These are phyloP conservation scores for Eumeta japonica DNA, from an alignment of 1,140 invertebrate genomes.

Conservation along the genomic window DNA sequence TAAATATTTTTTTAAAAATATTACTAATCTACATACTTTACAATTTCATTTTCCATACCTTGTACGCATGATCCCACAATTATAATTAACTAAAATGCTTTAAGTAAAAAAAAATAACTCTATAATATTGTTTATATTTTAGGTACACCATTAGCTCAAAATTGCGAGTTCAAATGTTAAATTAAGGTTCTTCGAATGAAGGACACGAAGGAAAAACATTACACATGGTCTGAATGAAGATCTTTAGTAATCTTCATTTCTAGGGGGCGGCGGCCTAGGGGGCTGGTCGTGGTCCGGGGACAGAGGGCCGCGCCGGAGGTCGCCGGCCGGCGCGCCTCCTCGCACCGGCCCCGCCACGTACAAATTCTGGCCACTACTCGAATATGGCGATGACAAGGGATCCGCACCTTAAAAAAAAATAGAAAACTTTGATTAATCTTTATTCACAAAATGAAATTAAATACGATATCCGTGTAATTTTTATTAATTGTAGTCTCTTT, in stretches of 20 bases:
- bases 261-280: constrained; percentile 82
- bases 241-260: constrained; percentile 66
- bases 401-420: constrained; percentile 46
- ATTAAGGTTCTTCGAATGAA: too few species aligned
- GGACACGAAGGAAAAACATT: too few species aligned
- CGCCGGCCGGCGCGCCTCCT: constrained; percentile 13
- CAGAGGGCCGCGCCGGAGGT: constrained; percentile 50
- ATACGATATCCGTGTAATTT: constrained; percentile 31
- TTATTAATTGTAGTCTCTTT: constrained; percentile 32
- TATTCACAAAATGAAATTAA: constrained; percentile 33
- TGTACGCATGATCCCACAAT: too few species aligned
- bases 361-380: constrained; percentile 76
- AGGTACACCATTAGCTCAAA: too few species aligned
- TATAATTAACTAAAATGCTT: too few species aligned
- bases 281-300: constrained; percentile 72
- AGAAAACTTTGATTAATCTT: constrained; percentile 41
- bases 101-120: too few species aligned
- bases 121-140: too few species aligned
- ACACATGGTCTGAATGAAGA: too few species aligned
- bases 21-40: too few species aligned
- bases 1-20: too few species aligned
- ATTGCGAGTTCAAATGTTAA: too few species aligned
- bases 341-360: constrained; percentile 81
- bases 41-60: too few species aligned
- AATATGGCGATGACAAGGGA: constrained; percentile 64